phyloP scores from a whole-genome alignment of 1,140 invertebrate species.

The Popillia japonica region DNA sequence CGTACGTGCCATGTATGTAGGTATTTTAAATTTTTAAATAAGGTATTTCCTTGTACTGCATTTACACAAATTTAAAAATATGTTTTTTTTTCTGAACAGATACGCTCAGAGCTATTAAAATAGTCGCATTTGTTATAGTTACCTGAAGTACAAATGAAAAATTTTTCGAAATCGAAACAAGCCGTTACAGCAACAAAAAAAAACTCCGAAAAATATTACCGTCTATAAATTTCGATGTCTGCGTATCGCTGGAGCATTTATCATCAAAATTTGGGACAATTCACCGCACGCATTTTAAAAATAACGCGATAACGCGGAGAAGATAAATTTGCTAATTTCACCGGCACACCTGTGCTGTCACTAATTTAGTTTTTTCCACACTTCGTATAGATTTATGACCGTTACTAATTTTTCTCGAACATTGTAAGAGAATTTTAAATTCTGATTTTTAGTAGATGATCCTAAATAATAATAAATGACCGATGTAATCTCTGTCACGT shows the following conservation, averaged over 20 bases:
- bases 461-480: conserved; percentile 18
- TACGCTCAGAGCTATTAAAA: too few relatives aligned
- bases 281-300: conserved; percentile 19
- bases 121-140: not conserved
- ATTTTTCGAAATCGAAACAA: conserved; percentile 9
- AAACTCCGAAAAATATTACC: conserved; percentile 1
- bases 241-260: conserved; percentile 13
- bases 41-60: not conserved
- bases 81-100: too few relatives aligned
- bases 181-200: not conserved
- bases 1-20: conserved; percentile 9
- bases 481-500: not conserved
- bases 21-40: conserved; percentile 13
- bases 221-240: conserved; percentile 6
- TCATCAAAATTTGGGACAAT: conserved; percentile 19
- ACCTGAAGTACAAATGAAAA: not conserved
- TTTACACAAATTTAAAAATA: too few relatives aligned
- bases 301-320: conserved; percentile 20
- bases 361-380: conserved; percentile 33
- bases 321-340: conserved; percentile 31
- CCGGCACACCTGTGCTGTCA: conserved; percentile 29
- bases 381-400: conserved; percentile 4
- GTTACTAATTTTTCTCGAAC: conserved; percentile 24
- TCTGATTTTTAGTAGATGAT: not conserved
- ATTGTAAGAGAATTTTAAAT: not conserved